These are phyloP conservation scores for Drosophila paranaensis DNA, from an alignment of 2,888 invertebrate genomes.

Conservation along the genomic window DNA sequence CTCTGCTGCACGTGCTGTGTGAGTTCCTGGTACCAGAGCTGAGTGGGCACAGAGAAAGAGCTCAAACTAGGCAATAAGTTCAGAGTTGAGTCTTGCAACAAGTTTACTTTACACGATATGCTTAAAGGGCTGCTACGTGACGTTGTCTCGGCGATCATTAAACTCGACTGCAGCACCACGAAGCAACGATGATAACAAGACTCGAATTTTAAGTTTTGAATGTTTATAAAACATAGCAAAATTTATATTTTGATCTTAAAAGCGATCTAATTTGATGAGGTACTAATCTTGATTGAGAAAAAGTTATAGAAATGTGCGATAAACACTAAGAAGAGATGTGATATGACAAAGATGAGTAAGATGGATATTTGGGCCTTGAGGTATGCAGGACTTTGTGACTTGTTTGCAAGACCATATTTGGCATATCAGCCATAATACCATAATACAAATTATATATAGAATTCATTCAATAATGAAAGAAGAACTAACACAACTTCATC, in stretches of 20 bases:
- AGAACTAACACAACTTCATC: not conserved
- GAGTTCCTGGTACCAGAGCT: conserved; percentile 69
- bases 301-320: too few species aligned
- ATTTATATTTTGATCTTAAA: not conserved
- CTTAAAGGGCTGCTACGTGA: conserved; percentile 35
- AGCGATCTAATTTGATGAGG: not conserved
- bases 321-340: too few species aligned
- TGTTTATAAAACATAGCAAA: not conserved
- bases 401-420: too few species aligned
- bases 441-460: too few species aligned
- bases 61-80: conserved; percentile 46
- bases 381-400: too few species aligned
- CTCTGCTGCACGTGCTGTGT: conserved; percentile 67
- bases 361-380: too few species aligned
- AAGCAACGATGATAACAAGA: conserved; percentile 1
- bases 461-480: too few species aligned
- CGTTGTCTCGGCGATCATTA: conserved; percentile 20
- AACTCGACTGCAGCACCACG: conserved; percentile 1
- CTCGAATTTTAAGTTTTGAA: not conserved
- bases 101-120: conserved; percentile 38
- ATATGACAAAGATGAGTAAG: too few species aligned
- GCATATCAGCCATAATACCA: too few species aligned
- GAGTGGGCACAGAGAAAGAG: conserved; percentile 50
- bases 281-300: not conserved
- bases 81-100: conserved; percentile 57